These are phyloP conservation scores for Calyptommatus sinebrachiatus DNA, from an alignment of 2,113 vertebrate genomes.

Conservation along the genomic window DNA sequence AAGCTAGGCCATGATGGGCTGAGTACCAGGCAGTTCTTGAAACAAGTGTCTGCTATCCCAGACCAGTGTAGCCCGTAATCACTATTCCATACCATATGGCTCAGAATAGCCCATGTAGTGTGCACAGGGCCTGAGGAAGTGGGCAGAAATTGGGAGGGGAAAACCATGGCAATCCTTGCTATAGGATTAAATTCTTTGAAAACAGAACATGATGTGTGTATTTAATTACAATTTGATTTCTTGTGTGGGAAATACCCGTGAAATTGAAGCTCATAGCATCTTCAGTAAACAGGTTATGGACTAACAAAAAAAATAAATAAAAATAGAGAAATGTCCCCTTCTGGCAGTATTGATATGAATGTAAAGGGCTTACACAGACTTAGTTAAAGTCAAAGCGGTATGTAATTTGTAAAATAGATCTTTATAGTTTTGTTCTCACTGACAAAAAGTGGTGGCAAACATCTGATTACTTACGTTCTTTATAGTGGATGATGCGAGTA, in stretches of 20 bases:
- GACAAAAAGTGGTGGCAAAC: not conserved
- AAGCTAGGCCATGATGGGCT: too few species aligned
- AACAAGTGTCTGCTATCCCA: too few species aligned
- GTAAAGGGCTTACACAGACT: not conserved
- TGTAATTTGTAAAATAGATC: not conserved
- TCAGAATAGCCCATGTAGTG: too few species aligned
- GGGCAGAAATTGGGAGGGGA: not conserved
- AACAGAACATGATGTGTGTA: not conserved
- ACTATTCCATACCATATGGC: too few species aligned
- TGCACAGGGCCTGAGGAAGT: not conserved
- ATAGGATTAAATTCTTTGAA: not conserved
- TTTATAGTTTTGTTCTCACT: not conserved
- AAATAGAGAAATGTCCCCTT: too few species aligned
- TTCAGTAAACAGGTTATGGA: not conserved
- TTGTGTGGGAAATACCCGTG: slow-evolving; percentile 10
- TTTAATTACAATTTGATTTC: not conserved
- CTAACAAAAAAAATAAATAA: too few species aligned
- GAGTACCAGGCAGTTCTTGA: too few species aligned
- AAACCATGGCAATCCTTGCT: not conserved
- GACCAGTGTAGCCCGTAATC: too few species aligned
- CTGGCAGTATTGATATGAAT: too few species aligned
- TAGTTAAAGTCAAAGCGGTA: not conserved
- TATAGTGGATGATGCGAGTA: slow-evolving; percentile 88
- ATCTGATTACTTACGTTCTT: slow-evolving; percentile 82
- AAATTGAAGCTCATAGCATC: not conserved